Evolutionary conservation across 2,797 vertebrate species (phyloP).

Genomic region (Arctocebus calabarensis): DNA sequence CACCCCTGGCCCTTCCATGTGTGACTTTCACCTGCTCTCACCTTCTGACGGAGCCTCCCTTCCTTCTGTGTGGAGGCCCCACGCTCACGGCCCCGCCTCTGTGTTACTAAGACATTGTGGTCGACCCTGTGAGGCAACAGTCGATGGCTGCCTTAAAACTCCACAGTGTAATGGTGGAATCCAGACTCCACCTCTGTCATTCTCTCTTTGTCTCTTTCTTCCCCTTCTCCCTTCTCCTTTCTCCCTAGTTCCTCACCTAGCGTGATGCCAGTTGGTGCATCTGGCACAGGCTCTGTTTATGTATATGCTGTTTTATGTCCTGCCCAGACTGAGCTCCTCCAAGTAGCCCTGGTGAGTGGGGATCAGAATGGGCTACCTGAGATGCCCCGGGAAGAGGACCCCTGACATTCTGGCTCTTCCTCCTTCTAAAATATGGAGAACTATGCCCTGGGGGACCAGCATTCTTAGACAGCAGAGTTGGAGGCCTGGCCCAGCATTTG

Average conservation of each 20-base stretch:
- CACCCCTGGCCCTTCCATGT: background rate
- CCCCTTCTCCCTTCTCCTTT: background rate
- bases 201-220: background rate
- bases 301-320: background rate
- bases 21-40: background rate
- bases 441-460: background rate
- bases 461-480: background rate
- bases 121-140: background rate
- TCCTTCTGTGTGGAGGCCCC: background rate
- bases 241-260: background rate
- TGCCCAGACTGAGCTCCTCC: background rate
- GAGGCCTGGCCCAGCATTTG: background rate
- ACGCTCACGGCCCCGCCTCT: background rate
- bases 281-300: background rate
- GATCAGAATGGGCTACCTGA: background rate
- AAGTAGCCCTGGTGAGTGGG: background rate
- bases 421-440: background rate
- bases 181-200: background rate
- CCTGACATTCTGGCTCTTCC: background rate
- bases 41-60: background rate
- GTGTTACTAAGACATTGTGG: background rate
- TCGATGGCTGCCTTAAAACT: background rate
- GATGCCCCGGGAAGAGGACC: background rate
- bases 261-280: too few species aligned
- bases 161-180: background rate